Percentiles rank a stretch among this genome's conserved stretches.
Conservation (phyloP, 2,797 vertebrate species). For the Ciconia nigra region DNA sequence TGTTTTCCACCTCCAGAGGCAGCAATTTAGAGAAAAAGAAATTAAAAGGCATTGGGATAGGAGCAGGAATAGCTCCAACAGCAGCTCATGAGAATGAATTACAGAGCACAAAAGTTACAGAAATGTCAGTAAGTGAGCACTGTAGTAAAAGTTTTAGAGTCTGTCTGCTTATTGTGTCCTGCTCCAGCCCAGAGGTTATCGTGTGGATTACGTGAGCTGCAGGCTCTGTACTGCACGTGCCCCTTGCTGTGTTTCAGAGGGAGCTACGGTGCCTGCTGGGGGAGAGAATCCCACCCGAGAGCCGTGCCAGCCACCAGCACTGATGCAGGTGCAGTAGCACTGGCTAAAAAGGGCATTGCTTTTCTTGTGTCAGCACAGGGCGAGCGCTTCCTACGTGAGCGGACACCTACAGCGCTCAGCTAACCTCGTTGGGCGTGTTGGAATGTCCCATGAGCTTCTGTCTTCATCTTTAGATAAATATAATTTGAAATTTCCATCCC, state of each 20-base stretch:
- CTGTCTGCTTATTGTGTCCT: neutral
- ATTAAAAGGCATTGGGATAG: neutral
- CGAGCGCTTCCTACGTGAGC: fast-evolving
- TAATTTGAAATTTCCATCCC: neutral
- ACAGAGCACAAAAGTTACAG: neutral
- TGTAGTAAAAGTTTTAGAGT: fast-evolving
- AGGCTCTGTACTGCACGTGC: fast-evolving
- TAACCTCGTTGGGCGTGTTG: fast-evolving
- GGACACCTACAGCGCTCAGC: fast-evolving
- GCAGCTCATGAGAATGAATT: neutral
- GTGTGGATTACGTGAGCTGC: neutral
- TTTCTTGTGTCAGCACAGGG: neutral
- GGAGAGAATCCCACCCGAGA: too few species aligned
- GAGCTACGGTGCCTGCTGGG: neutral
- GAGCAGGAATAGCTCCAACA: neutral
- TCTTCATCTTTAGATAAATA: neutral
- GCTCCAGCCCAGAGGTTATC: neutral
- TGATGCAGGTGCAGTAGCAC: neutral
- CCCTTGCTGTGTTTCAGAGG: neutral
- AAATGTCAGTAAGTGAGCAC: neutral
- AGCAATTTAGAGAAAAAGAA: neutral
- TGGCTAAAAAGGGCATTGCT: neutral
- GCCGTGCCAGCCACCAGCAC: neutral
- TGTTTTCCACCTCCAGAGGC: neutral
- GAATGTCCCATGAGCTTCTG: fast-evolving